Evolutionary conservation across 2,888 invertebrate genomes (phyloP), one percentile per base, ranked within the genome.

Genomic region (Eilema sororculum): DNA sequence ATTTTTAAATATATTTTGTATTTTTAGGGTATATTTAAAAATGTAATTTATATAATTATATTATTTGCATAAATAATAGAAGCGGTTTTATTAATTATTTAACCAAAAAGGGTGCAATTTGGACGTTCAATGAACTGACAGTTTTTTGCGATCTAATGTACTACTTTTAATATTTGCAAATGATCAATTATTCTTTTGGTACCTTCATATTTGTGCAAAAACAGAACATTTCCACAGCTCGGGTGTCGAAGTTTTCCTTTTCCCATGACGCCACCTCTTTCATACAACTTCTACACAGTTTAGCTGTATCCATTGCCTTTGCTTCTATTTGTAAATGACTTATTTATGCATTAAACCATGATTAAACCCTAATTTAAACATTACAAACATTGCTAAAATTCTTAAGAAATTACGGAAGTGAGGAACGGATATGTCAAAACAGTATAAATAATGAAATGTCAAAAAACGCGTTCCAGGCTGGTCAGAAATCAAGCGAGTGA

Each of bases 231-330:
- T 92, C 89, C 28, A 91, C 86, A 0, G 83, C 82, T 83, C 84
- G 85, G 0, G 79, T 59, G 67, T 89, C 85, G 28, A 90, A 90
- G 75, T 91, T 89, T 24, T 90, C 89, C 33, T 78, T 87, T 75
- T 94, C 93, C 89, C 90, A 90, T 0, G 89, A 84, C 3, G 90
- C 86, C n/a, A 93, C 88, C 79, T 92, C 90, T 81, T 91, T 93
- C 91, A 94, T 94, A 84, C 95, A 95, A 77, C 93, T 88, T 33
- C 94, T 90, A 74, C 95, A 95, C 65, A 92, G 73, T 58, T 78
- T 87, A 8, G 87, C 82, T 52, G 89, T 80, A 75, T 93, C 89
- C 93, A 93, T 94, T 74, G 20, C 2, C 9, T n/a, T 57, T 59
- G 16, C 8, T 74, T 73, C 65, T 68, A 52, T 30, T 68, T 58